Evolutionary conservation across 1,140 invertebrate genomes (phyloP).

Genomic region (Rhizoglyphus robini): DNA sequence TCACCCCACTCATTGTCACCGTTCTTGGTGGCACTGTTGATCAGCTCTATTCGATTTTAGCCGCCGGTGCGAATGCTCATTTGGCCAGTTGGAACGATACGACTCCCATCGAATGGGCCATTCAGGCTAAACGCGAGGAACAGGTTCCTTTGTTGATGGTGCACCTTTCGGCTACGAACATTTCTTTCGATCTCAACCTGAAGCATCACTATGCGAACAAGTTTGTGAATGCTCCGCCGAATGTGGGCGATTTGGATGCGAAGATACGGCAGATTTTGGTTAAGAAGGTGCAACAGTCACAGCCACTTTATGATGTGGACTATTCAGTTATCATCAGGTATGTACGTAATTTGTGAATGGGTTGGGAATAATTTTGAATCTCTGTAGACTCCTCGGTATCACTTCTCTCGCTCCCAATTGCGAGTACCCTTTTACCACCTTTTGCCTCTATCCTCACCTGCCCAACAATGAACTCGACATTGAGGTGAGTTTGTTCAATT

Average conservation of each 20-base stretch:
- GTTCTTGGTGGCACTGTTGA: slow-evolving; percentile 49
- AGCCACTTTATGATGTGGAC: background rate
- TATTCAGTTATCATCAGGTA: background rate
- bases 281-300: background rate
- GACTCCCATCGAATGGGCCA: slow-evolving; percentile 58
- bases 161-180: background rate
- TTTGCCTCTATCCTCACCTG: slow-evolving; percentile 5
- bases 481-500: background rate
- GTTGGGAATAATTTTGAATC: too few relatives aligned
- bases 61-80: slow-evolving; percentile 52
- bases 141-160: slow-evolving; percentile 37
- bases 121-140: slow-evolving; percentile 44
- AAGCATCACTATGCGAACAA: background rate
- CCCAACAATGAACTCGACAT: slow-evolving; percentile 12
- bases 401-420: background rate
- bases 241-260: too few relatives aligned
- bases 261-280: too few relatives aligned
- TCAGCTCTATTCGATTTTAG: slow-evolving; percentile 50
- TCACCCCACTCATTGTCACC: slow-evolving; percentile 61
- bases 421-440: background rate
- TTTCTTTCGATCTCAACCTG: background rate
- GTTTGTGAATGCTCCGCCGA: too few relatives aligned
- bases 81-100: slow-evolving; percentile 50
- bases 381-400: slow-evolving; percentile 2
- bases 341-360: background rate